phyloP scores from a whole-genome alignment of 92 coral and sea anemone genomes.

The Zoanthus sociatus region DNA sequence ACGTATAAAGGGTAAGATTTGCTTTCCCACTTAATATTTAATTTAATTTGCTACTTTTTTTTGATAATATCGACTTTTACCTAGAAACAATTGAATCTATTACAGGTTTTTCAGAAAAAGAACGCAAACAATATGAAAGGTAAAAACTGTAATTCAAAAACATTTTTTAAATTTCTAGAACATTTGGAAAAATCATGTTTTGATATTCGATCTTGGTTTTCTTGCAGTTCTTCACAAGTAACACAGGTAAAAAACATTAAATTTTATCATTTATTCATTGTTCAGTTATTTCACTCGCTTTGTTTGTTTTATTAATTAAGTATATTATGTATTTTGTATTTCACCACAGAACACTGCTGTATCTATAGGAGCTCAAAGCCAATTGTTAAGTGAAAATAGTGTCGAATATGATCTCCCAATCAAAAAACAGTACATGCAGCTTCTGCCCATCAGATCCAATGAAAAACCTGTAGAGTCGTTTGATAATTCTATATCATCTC shows the following conservation, averaged over 20 bases:
- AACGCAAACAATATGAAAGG: not conserved
- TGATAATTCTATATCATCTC: not conserved
- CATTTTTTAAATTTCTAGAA: not conserved
- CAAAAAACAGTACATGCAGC: conserved; percentile 18
- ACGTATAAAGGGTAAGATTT: not conserved
- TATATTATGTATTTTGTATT: not conserved
- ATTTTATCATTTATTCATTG: too few species aligned
- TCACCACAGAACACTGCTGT: not conserved
- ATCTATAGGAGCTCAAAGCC: not conserved
- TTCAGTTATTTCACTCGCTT: too few species aligned
- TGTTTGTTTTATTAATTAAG: too few species aligned
- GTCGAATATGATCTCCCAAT: not conserved
- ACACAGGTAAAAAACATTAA: too few species aligned
- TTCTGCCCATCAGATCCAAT: not conserved
- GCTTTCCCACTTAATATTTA: not conserved
- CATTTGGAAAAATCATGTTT: too few species aligned
- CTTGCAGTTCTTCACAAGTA: too few species aligned
- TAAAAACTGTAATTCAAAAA: not conserved
- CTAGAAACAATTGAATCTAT: not conserved
- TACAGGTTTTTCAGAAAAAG: not conserved
- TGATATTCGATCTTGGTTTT: too few species aligned
- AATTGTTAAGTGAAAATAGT: not conserved
- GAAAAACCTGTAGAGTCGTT: not conserved
- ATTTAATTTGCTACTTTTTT: too few species aligned
- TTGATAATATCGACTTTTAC: not conserved